Conservation (phyloP, 2,797 vertebrate species). For the Percopsis omiscomaycus region DNA sequence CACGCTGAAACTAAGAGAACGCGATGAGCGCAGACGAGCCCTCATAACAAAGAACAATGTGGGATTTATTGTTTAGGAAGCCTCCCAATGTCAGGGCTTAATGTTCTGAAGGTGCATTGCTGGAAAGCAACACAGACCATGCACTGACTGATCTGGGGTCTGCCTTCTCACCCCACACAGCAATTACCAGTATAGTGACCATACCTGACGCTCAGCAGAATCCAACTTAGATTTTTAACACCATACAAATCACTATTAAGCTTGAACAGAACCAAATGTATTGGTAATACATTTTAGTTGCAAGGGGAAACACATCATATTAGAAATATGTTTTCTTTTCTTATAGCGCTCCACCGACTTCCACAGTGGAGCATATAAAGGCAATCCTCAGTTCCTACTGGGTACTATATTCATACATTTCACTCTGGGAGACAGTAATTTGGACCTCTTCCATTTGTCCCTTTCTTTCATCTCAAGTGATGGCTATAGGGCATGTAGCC, state of each 20-base stretch:
- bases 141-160: slow-evolving; percentile 3
- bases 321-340: no score
- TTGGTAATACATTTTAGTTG: no score
- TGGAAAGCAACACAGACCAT: background rate
- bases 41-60: slow-evolving; percentile 3
- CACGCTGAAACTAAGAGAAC: background rate
- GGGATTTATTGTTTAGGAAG: slow-evolving; percentile 32
- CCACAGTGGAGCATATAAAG: slow-evolving; percentile 14
- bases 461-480: slow-evolving; percentile 37
- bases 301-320: slow-evolving; percentile 5
- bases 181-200: slow-evolving; percentile 7
- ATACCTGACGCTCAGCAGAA: no score
- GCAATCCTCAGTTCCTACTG: slow-evolving; percentile 23
- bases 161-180: slow-evolving; percentile 20
- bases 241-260: no score
- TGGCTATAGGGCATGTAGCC: slow-evolving; percentile 20
- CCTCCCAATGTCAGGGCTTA: slow-evolving; percentile 30
- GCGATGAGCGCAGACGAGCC: slow-evolving; percentile 7
- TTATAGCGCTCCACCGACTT: background rate
- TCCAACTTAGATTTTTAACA: no score
- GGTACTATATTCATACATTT: slow-evolving; percentile 46
- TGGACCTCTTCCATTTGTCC: slow-evolving; percentile 20
- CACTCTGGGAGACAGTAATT: slow-evolving; percentile 25
- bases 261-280: no score
- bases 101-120: background rate